Evolutionary conservation across 2,113 vertebrate species (phyloP).

Genomic region (Nothobranchius furzeri): DNA sequence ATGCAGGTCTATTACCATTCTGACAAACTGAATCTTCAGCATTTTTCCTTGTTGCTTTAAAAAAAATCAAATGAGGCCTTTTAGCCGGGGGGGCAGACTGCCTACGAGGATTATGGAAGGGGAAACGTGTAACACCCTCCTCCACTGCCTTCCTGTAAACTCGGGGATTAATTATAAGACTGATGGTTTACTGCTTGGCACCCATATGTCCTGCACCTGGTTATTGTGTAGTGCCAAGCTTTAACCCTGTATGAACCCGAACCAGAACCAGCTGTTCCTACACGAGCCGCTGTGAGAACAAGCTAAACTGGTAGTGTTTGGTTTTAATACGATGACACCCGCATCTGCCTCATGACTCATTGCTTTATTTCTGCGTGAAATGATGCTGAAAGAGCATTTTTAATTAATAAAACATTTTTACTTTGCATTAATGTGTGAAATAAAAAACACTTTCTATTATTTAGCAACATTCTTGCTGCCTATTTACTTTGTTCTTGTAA

Average conservation of each 20-base stretch:
- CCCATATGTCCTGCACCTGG: conserved; percentile 48
- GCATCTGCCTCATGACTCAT: background rate
- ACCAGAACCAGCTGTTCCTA: conserved; percentile 29
- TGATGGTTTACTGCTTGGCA: conserved; percentile 48
- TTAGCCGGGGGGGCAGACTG: conserved; percentile 20
- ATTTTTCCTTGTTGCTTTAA: background rate
- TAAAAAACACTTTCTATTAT: too few relatives aligned
- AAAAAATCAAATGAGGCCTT: background rate
- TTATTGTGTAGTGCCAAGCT: conserved; percentile 21
- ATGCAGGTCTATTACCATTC: too few relatives aligned
- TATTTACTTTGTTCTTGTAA: too few relatives aligned
- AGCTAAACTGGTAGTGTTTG: background rate
- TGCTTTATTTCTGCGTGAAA: background rate
- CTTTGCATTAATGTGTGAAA: too few relatives aligned
- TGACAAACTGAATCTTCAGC: too few relatives aligned
- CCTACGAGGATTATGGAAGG: conserved; percentile 14
- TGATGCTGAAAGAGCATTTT: background rate
- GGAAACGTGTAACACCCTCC: conserved; percentile 18
- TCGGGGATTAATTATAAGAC: conserved; percentile 46
- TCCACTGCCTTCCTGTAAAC: conserved; percentile 51
- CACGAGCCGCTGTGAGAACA: conserved; percentile 11
- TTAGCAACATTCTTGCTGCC: too few relatives aligned
- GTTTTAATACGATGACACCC: background rate
- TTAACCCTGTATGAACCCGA: conserved; percentile 50
- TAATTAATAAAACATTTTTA: background rate